Base-by-base conservation (phyloP, 2,113 vertebrate species). In the Hippocampus barbouri region DNA sequence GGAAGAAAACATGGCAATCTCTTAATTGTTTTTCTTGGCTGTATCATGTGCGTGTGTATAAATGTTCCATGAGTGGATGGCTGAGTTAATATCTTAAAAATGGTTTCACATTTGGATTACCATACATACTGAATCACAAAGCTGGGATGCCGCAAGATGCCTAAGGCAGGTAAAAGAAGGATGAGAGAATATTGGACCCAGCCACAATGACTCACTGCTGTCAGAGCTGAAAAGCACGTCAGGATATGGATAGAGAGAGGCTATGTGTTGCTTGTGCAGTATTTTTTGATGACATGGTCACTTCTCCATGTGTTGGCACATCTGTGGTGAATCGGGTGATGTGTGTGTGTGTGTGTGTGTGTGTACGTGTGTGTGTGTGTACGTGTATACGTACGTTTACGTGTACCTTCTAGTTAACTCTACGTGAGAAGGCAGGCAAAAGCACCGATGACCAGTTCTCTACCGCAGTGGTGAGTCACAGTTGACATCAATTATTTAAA, bases 401-500 rank as follows among this genome's bases (percentile, higher is more conserved):
- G 5, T 38, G 21, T 27, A 59, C 57, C 69, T 72, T 68, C 62
- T 16, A 25, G 45, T 77, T 68, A 64, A 43, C 34, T 81, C 15
- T 15, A 23, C 79, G 61, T 74, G 45, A 62, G 65, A 76, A 51
- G 74, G 80, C 78, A 30, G 67, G 68, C 64, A 68, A 66, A 67
- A 8, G 25, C 68, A 66, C 68, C 47, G 66, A 69, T 74, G 77
- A 74, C 61, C 34, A 0, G 12, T 75, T 78, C 66, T 68, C 49
- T 80, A 56, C 75, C 65, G 72, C 71, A 67, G 61, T 21, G 41
- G 38, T 88, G 86, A 90, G 78, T 88, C 87, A 87, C 75, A 57
- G 68, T 63, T 47, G 66, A 12, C 54, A 76, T 84, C 57, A 72
- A 72, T 86, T 75, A 85, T 87, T 86, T 76, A 86, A 87, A 77